Evolutionary conservation across 92 coral and sea anemone species (phyloP).

Genomic region (Epizoanthus stellaris): DNA sequence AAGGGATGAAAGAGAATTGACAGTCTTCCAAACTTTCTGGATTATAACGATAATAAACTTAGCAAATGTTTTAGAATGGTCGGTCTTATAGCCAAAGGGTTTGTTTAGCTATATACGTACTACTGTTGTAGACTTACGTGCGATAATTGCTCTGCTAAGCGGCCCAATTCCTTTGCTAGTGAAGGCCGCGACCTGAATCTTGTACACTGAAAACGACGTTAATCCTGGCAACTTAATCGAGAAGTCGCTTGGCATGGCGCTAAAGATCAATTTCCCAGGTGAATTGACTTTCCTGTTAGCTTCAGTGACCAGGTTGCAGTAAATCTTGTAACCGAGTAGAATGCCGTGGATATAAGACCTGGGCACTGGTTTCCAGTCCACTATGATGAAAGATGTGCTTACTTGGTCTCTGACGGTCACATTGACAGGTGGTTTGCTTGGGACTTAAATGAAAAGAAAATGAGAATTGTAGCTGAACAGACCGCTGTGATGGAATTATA

Average conservation of each 20-base stretch:
- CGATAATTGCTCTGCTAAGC: not conserved
- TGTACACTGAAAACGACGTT: not conserved
- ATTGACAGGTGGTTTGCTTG: slow-evolving; percentile 33
- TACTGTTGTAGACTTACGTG: not conserved
- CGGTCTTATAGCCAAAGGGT: not conserved
- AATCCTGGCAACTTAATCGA: not conserved
- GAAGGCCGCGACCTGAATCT: slow-evolving; percentile 24
- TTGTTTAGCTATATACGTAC: not conserved
- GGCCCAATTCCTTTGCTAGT: slow-evolving; percentile 15
- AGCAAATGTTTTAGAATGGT: too few relatives aligned
- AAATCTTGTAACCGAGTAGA: slow-evolving; percentile 30
- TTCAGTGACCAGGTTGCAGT: not conserved
- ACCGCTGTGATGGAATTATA: too few relatives aligned
- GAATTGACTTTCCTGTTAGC: not conserved
- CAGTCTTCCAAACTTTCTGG: too few relatives aligned
- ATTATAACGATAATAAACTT: too few relatives aligned
- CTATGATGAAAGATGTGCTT: slow-evolving; percentile 22
- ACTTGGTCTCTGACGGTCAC: not conserved
- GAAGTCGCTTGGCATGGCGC: not conserved
- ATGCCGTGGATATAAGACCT: slow-evolving; percentile 22
- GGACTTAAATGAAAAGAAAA: slow-evolving; percentile 15
- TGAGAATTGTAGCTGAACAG: not conserved
- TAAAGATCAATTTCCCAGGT: not conserved
- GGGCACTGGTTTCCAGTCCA: slow-evolving; percentile 33
- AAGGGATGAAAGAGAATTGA: too few relatives aligned